Base-by-base conservation (phyloP, 2,888 invertebrate genomes). In the Theristus sp. region DNA sequence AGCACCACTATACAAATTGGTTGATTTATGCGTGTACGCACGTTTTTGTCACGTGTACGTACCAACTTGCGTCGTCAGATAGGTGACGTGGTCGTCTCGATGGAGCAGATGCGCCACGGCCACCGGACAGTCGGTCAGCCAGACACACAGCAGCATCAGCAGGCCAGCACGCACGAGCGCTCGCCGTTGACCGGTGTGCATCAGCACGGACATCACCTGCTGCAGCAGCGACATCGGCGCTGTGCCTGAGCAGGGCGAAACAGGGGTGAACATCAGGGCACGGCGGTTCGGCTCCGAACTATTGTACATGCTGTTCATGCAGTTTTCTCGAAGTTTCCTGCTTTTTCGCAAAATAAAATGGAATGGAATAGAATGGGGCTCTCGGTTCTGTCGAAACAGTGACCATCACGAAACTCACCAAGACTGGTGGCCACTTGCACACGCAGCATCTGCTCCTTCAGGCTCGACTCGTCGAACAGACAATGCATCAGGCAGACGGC, bases 401-500 rank as follows among this genome's bases (percentile, higher is more conserved):
- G 10, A 38, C 38, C 6, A 6, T 38, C 17, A 17, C 6, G 6
- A 38, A 38, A 38, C 6, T 38, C 38, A 0, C 86, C 86, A 1
- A 84, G 81, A 65, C 84, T 84, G 0, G 87, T 86, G 0, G 93
- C 89, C 61, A 98, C 78, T 64, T 94, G 81, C 2, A 98, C 96
- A 61, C 90, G 79, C 30, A 98, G 75, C 56, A 98, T 75, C 73
- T 91, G 88, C 72, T 94, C 91, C 73, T 91, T 90, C 68, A 79
- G 76, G 1, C 71, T 70, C 1, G 70, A 68, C 55, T 75, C 76
- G 60, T 90, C 89, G 6, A 88, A 83, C 26, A 98, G 79, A 0
- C 87, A 84, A 72, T 98, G 90, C 73, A 88, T 84, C 28, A 99
- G 77, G 0, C 90, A 88, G 0, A 91, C 86, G 0, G 90, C 82